These are phyloP conservation scores for Adelphocoris suturalis DNA, from an alignment of 2,888 invertebrate genomes.

Conservation along the genomic window DNA sequence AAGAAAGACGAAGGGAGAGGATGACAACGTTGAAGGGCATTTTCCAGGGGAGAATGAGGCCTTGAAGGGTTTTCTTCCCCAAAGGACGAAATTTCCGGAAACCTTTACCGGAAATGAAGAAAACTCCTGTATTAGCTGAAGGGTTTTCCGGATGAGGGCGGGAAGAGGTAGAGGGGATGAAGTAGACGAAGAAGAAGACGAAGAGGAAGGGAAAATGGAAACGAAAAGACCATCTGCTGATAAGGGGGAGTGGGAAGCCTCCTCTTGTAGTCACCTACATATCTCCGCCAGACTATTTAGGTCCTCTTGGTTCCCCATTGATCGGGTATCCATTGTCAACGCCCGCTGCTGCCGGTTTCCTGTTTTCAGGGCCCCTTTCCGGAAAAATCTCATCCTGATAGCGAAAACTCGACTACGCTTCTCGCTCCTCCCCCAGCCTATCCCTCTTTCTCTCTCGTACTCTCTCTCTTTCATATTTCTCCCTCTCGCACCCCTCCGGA, in stretches of 20 bases:
- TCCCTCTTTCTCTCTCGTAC: no score
- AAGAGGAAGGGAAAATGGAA: constrained; percentile 6
- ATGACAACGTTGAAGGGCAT: not conserved
- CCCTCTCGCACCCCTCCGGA: not conserved
- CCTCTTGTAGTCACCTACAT: constrained; percentile 66
- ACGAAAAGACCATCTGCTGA: not conserved
- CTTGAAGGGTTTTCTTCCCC: not conserved
- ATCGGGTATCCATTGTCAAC: constrained; percentile 71
- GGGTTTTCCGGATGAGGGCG: constrained; percentile 22
- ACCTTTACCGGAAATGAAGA: constrained; percentile 69
- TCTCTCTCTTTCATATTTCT: not conserved
- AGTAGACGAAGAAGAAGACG: constrained; percentile 13
- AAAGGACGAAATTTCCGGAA: constrained; percentile 25
- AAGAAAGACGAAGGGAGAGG: constrained; percentile 37
- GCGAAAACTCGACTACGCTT: constrained; percentile 41
- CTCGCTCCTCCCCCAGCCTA: no score
- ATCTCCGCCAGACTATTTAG: constrained; percentile 68
- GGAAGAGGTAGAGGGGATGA: constrained; percentile 11
- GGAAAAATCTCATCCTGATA: constrained; percentile 72
- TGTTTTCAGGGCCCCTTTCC: constrained; percentile 63
- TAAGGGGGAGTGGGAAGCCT: not conserved
- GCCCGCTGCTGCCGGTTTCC: constrained; percentile 59
- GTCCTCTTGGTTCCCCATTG: constrained; percentile 59
- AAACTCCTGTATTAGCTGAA: constrained; percentile 61
- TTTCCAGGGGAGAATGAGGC: not conserved